Percentiles rank a stretch among this genome's conserved stretches.
Conservation (phyloP, 1,140 invertebrate species). For the Drosophila funebris region DNA sequence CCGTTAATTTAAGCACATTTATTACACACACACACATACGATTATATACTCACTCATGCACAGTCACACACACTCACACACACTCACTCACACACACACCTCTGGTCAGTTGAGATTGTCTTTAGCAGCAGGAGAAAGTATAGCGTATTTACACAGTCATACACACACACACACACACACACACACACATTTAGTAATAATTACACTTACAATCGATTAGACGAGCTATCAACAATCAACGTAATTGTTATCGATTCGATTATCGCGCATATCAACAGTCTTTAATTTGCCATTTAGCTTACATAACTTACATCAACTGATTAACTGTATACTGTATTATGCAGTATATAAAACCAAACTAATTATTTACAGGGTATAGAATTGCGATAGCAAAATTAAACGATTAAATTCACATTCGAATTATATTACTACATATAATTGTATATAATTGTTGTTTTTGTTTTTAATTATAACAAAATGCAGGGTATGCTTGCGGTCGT, state of each 20-base stretch:
- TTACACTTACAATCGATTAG: slow-evolving; percentile 19
- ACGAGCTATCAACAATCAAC: slow-evolving; percentile 18
- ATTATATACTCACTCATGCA: neutral
- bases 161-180: neutral
- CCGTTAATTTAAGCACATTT: slow-evolving; percentile 35
- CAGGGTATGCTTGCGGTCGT: too few relatives aligned
- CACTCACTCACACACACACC: neutral
- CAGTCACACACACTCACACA: neutral
- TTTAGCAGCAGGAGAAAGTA: neutral
- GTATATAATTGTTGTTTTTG: too few relatives aligned
- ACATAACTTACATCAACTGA: slow-evolving; percentile 12
- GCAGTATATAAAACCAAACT: too few relatives aligned
- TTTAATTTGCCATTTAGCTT: slow-evolving; percentile 22
- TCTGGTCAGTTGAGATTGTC: slow-evolving; percentile 1
- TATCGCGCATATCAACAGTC: slow-evolving; percentile 5
- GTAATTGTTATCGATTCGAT: slow-evolving; percentile 20
- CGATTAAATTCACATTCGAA: too few relatives aligned
- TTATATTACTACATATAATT: too few relatives aligned
- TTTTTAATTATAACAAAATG: neutral
- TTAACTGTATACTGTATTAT: slow-evolving; percentile 5
- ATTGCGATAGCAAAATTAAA: neutral
- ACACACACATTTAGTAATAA: slow-evolving; percentile 16
- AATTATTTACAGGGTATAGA: neutral
- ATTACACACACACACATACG: slow-evolving; percentile 7
- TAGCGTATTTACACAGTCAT: neutral